A percentile compares a stretch with the other conserved stretches of the same genome.
phyloP scores from a whole-genome alignment of 1,140 invertebrate species.

The Drosophila guanche region DNA sequence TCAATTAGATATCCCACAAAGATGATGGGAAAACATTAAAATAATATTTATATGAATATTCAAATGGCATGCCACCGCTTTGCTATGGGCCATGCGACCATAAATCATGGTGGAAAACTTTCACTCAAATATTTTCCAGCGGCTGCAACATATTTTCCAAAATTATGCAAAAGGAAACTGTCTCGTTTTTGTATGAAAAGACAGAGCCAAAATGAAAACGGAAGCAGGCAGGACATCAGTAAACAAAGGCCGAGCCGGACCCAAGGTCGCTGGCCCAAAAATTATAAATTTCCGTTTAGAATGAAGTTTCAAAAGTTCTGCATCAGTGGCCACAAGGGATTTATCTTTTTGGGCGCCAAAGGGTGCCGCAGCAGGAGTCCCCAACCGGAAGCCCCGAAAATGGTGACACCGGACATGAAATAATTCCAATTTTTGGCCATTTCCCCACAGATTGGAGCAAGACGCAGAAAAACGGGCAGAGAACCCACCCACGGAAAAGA shows the following conservation, averaged over 20 bases:
- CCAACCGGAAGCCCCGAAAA: conserved; percentile 57
- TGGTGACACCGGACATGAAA: conserved; percentile 77
- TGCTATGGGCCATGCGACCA: not conserved
- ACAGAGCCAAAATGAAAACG: conserved; percentile 19
- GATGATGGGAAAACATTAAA: no score
- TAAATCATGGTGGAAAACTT: conserved; percentile 31
- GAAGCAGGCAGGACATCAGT: conserved; percentile 47
- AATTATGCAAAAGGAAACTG: conserved; percentile 42
- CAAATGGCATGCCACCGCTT: not conserved
- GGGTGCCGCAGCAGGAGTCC: conserved; percentile 23
- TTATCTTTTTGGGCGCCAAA: conserved; percentile 53
- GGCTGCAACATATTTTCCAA: conserved; percentile 12
- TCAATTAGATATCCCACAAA: no score
- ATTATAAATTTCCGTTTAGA: conserved; percentile 63
- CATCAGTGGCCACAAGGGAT: conserved; percentile 56
- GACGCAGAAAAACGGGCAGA: no score
- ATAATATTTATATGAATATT: no score
- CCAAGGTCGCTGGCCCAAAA: conserved; percentile 50
- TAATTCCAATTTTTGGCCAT: conserved; percentile 80
- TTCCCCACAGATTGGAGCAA: conserved; percentile 53
- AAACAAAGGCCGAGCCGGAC: conserved; percentile 24
- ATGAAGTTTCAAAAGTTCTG: conserved; percentile 61
- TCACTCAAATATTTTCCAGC: conserved; percentile 7
- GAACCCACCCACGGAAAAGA: not conserved
- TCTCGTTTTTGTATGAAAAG: conserved; percentile 1